phyloP scores from a whole-genome alignment of 53 echinoderm and acorn worm genomes.

The Echinarachnius parma region DNA sequence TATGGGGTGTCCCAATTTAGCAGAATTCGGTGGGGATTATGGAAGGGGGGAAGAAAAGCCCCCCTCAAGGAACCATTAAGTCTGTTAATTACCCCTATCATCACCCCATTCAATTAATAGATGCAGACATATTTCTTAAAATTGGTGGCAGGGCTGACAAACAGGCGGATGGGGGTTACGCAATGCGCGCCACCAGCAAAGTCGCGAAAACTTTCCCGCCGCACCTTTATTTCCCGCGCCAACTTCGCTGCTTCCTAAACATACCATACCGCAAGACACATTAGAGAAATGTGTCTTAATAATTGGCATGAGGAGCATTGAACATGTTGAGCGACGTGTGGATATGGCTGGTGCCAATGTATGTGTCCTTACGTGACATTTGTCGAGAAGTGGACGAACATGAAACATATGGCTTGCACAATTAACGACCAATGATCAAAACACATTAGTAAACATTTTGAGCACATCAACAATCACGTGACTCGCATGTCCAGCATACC shows the following conservation, averaged over 20 bases:
- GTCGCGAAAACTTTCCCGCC: not conserved
- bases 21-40: not conserved
- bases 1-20: not conserved
- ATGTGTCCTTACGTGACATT: conserved; percentile 14
- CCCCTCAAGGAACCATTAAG: conserved; percentile 26
- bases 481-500: no score
- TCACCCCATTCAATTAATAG: conserved; percentile 19
- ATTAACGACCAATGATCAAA: no score
- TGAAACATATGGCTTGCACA: conserved; percentile 13
- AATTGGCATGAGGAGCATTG: conserved; percentile 20
- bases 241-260: no score
- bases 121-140: conserved; percentile 2
- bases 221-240: no score
- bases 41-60: not conserved
- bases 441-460: no score
- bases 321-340: not conserved
- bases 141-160: not conserved
- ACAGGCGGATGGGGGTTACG: conserved; percentile 1
- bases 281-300: no score
- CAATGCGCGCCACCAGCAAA: not conserved
- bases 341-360: conserved; percentile 15
- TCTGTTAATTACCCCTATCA: conserved; percentile 8
- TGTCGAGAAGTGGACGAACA: not conserved
- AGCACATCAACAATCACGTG: no score
- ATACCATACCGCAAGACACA: no score